Base-by-base conservation (phyloP, 1,140 invertebrate species). In the Halictus rubicundus region DNA sequence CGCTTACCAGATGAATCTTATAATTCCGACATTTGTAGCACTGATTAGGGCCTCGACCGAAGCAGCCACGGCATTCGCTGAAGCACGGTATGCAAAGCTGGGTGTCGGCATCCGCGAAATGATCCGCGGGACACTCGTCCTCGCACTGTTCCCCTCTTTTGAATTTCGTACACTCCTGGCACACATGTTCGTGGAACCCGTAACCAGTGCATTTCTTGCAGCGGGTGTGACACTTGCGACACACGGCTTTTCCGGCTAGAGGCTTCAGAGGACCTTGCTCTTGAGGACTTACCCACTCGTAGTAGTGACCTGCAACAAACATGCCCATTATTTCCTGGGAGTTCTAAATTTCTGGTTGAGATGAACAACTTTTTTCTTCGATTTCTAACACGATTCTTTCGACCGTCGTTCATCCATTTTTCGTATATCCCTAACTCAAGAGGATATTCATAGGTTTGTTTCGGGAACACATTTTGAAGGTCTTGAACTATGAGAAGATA, bases 101-200 rank as follows among this genome's bases (percentile, higher is more conserved):
- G 21, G 94, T 95, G 1, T 93, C 92, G 32, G 96, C 94, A 86
- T 98, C 96, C 1, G 96, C 96, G 89, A 96, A 98, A 87, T 98
- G 95, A 92, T 98, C 97, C 1, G 94, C 89, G 0, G 97, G 96
- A 91, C 98, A 99, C 89, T 98, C 96, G 66, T 98, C 96, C 90
- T 98, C 97, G 89, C 98, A 99, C 88, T 98, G 97, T 86, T 98
- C 97, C 1, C 96, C 97, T 72, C 96, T 94, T 86, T 97, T 97
- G 89, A 97, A 98, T 61, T 96, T 95, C 8, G 95, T 95, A 89
- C 98, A 99, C 85, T 97, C 95, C 88, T 96, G 95, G 90, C 98
- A 98, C 10, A 97, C 95, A 87, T 96, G 95, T 76, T 96, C 95
- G 85, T 98, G 97, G 81, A 97, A 97, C 16, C 98, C 98, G 89